Percentiles rank a stretch among this genome's conserved stretches.
Conservation (phyloP, 2,888 invertebrate species). For the Melinaea menophilus region DNA sequence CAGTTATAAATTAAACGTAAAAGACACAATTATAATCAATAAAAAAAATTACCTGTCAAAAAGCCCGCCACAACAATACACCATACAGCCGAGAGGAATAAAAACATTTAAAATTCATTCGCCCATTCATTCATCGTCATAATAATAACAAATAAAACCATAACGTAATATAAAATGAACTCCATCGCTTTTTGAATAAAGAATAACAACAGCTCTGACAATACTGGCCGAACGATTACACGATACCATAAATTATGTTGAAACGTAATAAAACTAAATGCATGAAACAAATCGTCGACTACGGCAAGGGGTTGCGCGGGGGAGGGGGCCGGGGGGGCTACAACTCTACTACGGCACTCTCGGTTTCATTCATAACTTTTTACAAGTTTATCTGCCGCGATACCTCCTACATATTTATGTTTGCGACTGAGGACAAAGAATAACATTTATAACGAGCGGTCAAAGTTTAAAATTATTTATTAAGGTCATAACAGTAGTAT, state of each 20-base stretch:
- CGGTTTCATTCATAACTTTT: constrained; percentile 79
- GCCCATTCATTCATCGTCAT: not conserved
- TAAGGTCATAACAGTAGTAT: not conserved
- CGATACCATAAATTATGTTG: constrained; percentile 60
- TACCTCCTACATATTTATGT: constrained; percentile 77
- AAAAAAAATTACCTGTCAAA: too few species aligned
- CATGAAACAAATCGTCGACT: constrained; percentile 66
- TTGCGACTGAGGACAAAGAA: constrained; percentile 66
- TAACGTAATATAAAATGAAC: constrained; percentile 13
- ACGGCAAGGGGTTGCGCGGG: constrained; percentile 41
- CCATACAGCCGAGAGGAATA: too few species aligned
- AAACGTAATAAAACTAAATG: constrained; percentile 74
- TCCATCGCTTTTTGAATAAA: constrained; percentile 17
- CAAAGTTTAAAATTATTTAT: constrained; percentile 3
- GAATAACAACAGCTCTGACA: constrained; percentile 27
- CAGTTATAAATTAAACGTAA: too few species aligned
- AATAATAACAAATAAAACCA: constrained; percentile 8
- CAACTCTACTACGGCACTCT: constrained; percentile 77
- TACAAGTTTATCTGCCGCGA: constrained; percentile 76
- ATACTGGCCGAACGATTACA: constrained; percentile 35
- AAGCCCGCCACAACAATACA: too few species aligned
- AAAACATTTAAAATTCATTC: not conserved
- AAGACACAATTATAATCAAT: too few species aligned
- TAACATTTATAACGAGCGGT: constrained; percentile 24
- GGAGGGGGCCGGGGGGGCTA: constrained; percentile 46